Conservation (phyloP, 2,113 vertebrate genomes). For the Oncorhynchus kisutch region DNA sequence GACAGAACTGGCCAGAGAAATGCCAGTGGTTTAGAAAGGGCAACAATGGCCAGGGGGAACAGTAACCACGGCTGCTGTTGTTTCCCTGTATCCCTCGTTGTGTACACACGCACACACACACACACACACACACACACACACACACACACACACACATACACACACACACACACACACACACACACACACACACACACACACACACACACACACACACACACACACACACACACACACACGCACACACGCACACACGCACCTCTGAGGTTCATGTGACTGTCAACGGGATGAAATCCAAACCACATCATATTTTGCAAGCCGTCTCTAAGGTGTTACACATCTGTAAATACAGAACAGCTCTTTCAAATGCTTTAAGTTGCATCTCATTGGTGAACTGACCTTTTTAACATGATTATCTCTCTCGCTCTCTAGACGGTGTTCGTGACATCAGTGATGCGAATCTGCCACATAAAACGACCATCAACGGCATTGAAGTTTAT, state of each 20-base stretch:
- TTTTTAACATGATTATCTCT: conserved; percentile 21
- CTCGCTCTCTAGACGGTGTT: not conserved
- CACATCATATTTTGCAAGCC: not conserved
- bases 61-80: conserved; percentile 28
- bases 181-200: not conserved
- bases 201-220: too few species aligned
- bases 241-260: not conserved
- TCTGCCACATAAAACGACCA: too few species aligned
- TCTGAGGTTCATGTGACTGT: not conserved
- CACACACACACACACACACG: not conserved
- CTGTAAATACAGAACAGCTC: not conserved
- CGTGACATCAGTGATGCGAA: too few species aligned
- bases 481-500: too few species aligned
- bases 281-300: not conserved
- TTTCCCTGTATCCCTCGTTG: conserved; percentile 16
- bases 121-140: not conserved
- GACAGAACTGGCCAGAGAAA: conserved; percentile 27
- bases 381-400: not conserved
- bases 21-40: conserved; percentile 39
- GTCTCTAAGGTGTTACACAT: conserved; percentile 11
- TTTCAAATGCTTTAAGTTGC: not conserved
- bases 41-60: conserved; percentile 29
- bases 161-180: too few species aligned
- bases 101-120: not conserved
- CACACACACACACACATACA: not conserved